Base-by-base conservation (phyloP, 2,113 vertebrate species). In the Nerophis lumbriciformis region DNA sequence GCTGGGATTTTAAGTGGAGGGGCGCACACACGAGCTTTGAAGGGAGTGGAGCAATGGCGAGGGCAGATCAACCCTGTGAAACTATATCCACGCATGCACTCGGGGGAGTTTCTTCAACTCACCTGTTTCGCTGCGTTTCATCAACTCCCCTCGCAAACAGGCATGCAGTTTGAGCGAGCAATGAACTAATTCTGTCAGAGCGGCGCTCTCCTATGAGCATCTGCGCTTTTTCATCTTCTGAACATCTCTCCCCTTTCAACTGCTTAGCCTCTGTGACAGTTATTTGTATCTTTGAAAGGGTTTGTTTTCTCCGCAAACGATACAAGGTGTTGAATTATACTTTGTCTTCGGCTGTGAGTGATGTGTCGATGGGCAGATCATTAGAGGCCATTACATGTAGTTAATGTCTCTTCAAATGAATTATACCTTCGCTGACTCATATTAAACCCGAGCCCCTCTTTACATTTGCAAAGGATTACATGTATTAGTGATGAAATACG, bases 141-240 rank as follows among this genome's bases (percentile, higher is more conserved):
- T 87, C 83, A 84, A 83, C 80, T 80, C 68, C 71, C 55, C 53
- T 67, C 58, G 38, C 39, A 48, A 74, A 44, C 76, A 76, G 55
- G 60, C 51, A 73, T 53, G 61, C 74, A 73, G 59, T 82, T 76
- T 77, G 75, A 83, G 78, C 71, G 65, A 69, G 64, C 73, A 68
- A 66, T 87, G 80, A 79, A 76, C 85, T 81, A 81, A 83, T 82
- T 84, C 79, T 83, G 85, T 86, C 85, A 87, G 77, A 78, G 61
- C 59, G 72, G 54, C 64, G 8, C 66, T 65, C 78, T 73, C 77
- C 56, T 6, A 49, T 59, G 85, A 70, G 64, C 65, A 39, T 76
- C 71, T 74, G 68, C 49, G 28, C 68, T 59, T 78, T 68, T 72
- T 82, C 51, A 75, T 83, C 76, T 80, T 76, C 38, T n/a, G 6